Evolutionary conservation across 2,113 vertebrate genomes (phyloP).

Genomic region (Planiliza haematocheilus): DNA sequence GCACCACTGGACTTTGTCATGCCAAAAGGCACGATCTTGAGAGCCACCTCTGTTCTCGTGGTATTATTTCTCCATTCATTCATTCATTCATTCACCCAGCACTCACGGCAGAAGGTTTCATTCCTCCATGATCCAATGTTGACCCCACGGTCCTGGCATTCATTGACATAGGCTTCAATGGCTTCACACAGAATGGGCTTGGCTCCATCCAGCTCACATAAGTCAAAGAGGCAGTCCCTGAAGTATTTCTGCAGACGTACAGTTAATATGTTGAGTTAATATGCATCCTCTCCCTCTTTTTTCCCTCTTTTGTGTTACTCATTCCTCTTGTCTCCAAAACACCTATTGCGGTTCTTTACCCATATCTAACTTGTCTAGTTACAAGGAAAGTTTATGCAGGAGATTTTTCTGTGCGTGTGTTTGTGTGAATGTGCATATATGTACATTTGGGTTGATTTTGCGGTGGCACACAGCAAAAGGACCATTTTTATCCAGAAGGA

Average conservation of each 20-base stretch:
- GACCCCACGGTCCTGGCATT: constrained; percentile 85
- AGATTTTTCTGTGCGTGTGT: not conserved
- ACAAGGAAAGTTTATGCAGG: too few relatives aligned
- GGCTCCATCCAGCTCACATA: constrained; percentile 82
- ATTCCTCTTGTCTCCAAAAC: too few relatives aligned
- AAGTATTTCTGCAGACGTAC: constrained; percentile 76
- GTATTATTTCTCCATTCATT: not conserved
- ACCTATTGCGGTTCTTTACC: too few relatives aligned
- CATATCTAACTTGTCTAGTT: too few relatives aligned
- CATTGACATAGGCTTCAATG: constrained; percentile 82
- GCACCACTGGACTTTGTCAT: too few relatives aligned
- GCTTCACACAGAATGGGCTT: constrained; percentile 79
- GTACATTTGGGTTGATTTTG: constrained; percentile 79
- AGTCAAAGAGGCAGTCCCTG: constrained; percentile 81
- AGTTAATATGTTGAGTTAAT: not conserved
- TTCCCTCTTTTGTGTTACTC: too few relatives aligned
- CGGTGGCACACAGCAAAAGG: constrained; percentile 73
- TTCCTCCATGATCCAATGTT: constrained; percentile 82
- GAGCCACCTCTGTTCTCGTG: too few relatives aligned
- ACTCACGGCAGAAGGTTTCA: constrained; percentile 82
- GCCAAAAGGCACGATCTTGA: too few relatives aligned
- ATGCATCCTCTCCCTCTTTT: too few relatives aligned
- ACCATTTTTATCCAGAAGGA: constrained; percentile 73
- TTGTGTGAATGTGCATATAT: not conserved
- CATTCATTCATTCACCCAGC: not conserved